Base-by-base conservation (phyloP, 2,797 vertebrate genomes). In the Spondyliosoma cantharus region DNA sequence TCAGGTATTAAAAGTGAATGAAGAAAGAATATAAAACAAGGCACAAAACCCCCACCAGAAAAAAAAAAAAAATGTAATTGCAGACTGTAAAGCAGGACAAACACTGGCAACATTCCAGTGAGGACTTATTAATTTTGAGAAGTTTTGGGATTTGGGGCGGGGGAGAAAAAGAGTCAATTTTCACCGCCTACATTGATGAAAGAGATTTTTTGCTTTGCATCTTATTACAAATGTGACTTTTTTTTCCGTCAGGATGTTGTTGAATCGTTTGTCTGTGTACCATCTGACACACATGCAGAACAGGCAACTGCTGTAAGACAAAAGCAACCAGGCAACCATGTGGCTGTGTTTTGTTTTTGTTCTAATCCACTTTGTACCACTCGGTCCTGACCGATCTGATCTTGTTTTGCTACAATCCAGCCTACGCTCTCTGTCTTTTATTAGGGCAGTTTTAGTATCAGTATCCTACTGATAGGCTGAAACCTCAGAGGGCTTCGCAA, bases 291-390 rank as follows among this genome's bases (percentile, higher is more conserved):
- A 88, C 73, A 86, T 63, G 56, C 57, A 76, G 54, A 85, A 77
- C 83, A 81, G 83, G 60, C 67, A 68, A 60, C 56, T 24, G 73
- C 45, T 75, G 53, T 75, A 48, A 29, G 25, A 87, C 67, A 78
- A 81, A 84, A 76, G 45, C 65, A 71, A 42, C 49, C 27, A 20
- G 66, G 61, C 53, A 52, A 50, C 78, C 56, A 86, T 24, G 42
- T 79, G 78, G 68, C 74, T 22, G 48, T 50, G 22, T 79, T 81
- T 78, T 80, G 24, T 57, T 69, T 79, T 63, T 62, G 56, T 57
- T 76, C 65, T 67, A 74, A 82, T 82, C 62, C 57, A 71, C 77
- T 86, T 81, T 71, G 63, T 79, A 66, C 68, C 54, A 7, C 24
- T 53, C 1, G 0, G 58, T 71, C 13, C 67, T 60, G 71, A 74